These are phyloP conservation scores for Erebia epiphron DNA, from an alignment of 2,888 invertebrate genomes.

Conservation along the genomic window DNA sequence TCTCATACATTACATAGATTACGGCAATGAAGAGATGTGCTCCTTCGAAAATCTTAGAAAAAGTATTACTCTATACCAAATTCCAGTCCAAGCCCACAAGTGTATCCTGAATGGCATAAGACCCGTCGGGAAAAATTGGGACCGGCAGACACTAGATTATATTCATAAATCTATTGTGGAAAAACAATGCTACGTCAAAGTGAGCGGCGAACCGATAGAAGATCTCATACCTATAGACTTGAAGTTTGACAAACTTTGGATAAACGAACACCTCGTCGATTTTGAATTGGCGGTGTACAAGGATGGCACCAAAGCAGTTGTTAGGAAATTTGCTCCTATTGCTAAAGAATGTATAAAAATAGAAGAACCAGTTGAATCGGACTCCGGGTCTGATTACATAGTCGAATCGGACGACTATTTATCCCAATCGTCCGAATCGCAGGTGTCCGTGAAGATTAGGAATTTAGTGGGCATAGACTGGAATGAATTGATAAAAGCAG, in stretches of 20 bases:
- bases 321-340: conserved; percentile 53
- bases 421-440: conserved; percentile 42
- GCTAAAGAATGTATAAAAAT: too few species aligned
- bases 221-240: conserved; percentile 63
- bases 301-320: conserved; percentile 59
- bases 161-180: conserved; percentile 84
- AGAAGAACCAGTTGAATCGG: conserved; percentile 48
- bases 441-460: conserved; percentile 51
- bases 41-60: conserved; percentile 82
- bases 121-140: conserved; percentile 70
- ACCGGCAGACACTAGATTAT: conserved; percentile 80
- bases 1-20: conserved; percentile 89
- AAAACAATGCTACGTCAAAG: conserved; percentile 77
- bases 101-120: conserved; percentile 77
- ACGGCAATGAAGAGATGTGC: conserved; percentile 89
- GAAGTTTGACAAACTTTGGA: conserved; percentile 64
- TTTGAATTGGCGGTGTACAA: conserved; percentile 68
- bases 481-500: conserved; percentile 62
- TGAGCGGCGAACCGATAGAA: conserved; percentile 61
- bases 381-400: conserved; percentile 65
- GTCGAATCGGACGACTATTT: conserved; percentile 54
- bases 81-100: conserved; percentile 86
- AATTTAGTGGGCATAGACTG: conserved; percentile 55
- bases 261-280: conserved; percentile 77
- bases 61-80: conserved; percentile 83